These are phyloP conservation scores for Himalopsyche kuldschensis DNA, from an alignment of 2,888 invertebrate genomes.

Conservation along the genomic window DNA sequence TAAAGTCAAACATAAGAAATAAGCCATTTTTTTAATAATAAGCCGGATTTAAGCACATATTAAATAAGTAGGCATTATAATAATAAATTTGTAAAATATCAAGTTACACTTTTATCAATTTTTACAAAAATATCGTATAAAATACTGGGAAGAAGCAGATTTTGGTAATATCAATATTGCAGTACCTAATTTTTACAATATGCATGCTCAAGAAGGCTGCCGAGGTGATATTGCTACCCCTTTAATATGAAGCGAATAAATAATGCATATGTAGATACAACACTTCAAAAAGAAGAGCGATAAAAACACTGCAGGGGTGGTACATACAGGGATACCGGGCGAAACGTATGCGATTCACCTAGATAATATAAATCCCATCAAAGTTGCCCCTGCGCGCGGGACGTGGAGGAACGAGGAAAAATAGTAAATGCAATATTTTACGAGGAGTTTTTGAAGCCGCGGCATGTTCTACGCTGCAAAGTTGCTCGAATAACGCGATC, in stretches of 20 bases:
- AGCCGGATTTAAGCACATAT: too few species aligned
- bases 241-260: background rate
- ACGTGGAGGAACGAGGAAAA: constrained; percentile 23
- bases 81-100: too few species aligned
- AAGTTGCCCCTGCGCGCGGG: constrained; percentile 13
- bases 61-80: too few species aligned
- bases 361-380: constrained; percentile 34
- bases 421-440: constrained; percentile 30
- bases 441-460: constrained; percentile 13
- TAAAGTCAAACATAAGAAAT: too few species aligned
- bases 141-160: too few species aligned
- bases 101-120: too few species aligned
- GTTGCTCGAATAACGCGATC: background rate
- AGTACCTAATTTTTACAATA: too few species aligned
- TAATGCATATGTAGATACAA: background rate
- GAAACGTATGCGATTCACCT: constrained; percentile 17
- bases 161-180: too few species aligned
- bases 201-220: too few species aligned
- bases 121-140: too few species aligned
- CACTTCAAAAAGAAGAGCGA: background rate
- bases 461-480: background rate
- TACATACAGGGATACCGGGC: background rate
- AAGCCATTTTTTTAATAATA: too few species aligned
- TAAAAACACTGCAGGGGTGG: constrained; percentile 1
- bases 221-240: too few species aligned